Conservation (phyloP, 2,113 vertebrate genomes). For the Dasypus novemcinctus region DNA sequence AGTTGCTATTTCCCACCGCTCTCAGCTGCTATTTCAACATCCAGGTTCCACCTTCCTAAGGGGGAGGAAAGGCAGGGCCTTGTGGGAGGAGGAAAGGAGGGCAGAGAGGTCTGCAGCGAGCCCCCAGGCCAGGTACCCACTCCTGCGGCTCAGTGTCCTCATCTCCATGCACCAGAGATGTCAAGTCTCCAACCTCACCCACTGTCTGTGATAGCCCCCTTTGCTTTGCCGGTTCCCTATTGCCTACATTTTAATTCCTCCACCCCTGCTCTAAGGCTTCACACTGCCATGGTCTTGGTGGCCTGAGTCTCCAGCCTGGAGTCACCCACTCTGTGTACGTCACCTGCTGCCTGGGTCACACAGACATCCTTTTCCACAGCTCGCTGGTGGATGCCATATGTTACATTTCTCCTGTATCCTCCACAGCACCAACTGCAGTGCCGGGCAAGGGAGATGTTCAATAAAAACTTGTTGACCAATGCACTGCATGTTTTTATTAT, state of each 20-base stretch:
- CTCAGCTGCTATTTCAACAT: no score
- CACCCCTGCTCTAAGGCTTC: not conserved
- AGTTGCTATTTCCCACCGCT: not conserved
- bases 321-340: not conserved
- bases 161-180: not conserved
- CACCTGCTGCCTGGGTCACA: conserved; percentile 24
- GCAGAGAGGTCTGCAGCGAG: not conserved
- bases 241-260: not conserved
- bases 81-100: no score
- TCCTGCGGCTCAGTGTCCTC: not conserved
- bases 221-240: no score
- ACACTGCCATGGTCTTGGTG: no score
- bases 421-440: not conserved
- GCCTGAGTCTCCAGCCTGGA: not conserved
- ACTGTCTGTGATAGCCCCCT: no score
- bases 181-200: not conserved
- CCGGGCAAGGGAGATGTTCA: conserved; percentile 50
- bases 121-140: not conserved
- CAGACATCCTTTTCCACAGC: not conserved
- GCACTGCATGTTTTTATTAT: not conserved
- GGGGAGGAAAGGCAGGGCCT: no score
- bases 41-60: not conserved
- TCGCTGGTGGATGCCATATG: not conserved
- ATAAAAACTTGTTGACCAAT: conserved; percentile 43
- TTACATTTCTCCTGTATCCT: not conserved